Evolutionary conservation across 2,113 vertebrate genomes (phyloP).

Genomic region (Laterallus jamaicensis): DNA sequence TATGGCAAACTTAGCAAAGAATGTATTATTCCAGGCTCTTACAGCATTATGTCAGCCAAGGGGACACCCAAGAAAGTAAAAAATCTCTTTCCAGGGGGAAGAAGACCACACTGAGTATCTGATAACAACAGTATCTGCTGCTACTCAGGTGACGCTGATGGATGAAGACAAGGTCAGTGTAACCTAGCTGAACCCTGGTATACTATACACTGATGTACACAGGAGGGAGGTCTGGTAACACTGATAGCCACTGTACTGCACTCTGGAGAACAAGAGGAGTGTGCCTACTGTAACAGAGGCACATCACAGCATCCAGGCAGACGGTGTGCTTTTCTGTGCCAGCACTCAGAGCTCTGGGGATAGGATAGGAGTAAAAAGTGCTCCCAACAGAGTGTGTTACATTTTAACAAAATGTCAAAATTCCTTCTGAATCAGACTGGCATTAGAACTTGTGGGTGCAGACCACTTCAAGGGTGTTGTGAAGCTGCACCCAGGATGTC

Average conservation of each 20-base stretch:
- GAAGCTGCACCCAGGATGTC: neutral
- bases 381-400: neutral
- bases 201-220: neutral
- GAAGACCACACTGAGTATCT: neutral
- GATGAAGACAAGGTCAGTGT: neutral
- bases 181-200: neutral
- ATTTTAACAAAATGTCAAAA: neutral
- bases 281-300: neutral
- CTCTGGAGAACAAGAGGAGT: neutral
- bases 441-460: accelerated
- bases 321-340: neutral
- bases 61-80: neutral
- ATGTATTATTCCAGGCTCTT: neutral
- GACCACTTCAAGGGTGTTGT: neutral
- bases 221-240: neutral
- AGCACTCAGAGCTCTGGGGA: neutral
- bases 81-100: neutral
- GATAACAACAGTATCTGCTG: neutral
- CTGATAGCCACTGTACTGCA: accelerated
- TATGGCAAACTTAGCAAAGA: neutral
- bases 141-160: neutral
- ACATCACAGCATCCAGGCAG: neutral
- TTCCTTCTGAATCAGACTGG: neutral
- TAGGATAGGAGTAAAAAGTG: neutral
- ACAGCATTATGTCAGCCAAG: neutral